Percentiles rank a stretch among this genome's conserved stretches.
Conservation (phyloP, 2,888 invertebrate genomes). For the Heterodera filipjevi region DNA sequence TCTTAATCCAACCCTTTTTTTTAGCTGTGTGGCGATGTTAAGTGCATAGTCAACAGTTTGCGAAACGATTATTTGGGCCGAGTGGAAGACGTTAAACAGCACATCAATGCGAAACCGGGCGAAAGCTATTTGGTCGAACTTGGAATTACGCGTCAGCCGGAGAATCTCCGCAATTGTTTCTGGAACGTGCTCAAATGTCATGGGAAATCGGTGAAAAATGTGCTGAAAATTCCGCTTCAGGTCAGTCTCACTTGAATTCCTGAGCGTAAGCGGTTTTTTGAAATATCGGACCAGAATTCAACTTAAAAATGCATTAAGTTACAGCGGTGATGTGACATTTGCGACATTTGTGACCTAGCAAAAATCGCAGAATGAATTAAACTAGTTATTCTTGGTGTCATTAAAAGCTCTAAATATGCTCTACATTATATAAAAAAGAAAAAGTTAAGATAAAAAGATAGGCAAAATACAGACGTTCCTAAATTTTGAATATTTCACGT, state of each 20-base stretch:
- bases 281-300: not conserved
- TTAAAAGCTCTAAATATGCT: too few relatives aligned
- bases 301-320: too few relatives aligned
- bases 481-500: too few relatives aligned
- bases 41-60: not conserved
- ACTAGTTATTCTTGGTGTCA: too few relatives aligned
- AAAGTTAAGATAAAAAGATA: too few relatives aligned
- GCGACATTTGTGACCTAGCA: too few relatives aligned
- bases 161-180: not conserved
- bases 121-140: constrained; percentile 14
- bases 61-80: constrained; percentile 18
- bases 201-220: constrained; percentile 3
- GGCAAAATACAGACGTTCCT: too few relatives aligned
- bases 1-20: not conserved
- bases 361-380: too few relatives aligned
- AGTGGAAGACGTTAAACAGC: not conserved
- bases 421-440: too few relatives aligned
- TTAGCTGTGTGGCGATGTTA: constrained; percentile 18
- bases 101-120: not conserved
- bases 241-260: too few relatives aligned
- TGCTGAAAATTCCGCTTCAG: not conserved
- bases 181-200: constrained; percentile 23
- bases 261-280: not conserved
- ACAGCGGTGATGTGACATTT: too few relatives aligned
- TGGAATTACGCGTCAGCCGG: not conserved